These are phyloP conservation scores for Dreissena polymorpha DNA, from an alignment of 1,140 invertebrate species.

Conservation along the genomic window DNA sequence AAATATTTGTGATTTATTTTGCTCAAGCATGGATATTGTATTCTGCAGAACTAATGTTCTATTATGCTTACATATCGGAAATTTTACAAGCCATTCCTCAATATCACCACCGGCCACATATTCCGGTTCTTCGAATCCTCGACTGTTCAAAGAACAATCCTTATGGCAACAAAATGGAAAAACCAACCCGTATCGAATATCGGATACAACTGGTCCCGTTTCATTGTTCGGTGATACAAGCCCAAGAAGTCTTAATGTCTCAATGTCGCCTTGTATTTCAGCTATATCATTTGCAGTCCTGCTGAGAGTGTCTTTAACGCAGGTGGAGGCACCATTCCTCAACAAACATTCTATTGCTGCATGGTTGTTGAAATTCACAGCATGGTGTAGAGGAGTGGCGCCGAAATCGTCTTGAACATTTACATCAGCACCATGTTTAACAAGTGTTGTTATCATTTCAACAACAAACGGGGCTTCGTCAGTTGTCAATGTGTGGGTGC, in stretches of 20 bases:
- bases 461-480: constrained; percentile 3
- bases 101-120: background rate
- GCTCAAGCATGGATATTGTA: background rate
- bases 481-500: background rate
- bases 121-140: constrained; percentile 1
- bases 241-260: background rate
- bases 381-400: too few species aligned
- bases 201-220: background rate
- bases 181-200: constrained; percentile 5
- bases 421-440: too few species aligned
- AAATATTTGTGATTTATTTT: background rate
- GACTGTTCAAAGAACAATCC: too few species aligned
- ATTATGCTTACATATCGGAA: background rate
- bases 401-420: too few species aligned
- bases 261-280: background rate
- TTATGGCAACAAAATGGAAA: background rate
- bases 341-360: background rate
- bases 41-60: background rate
- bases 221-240: too few species aligned
- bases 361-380: too few species aligned
- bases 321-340: background rate
- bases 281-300: background rate
- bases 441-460: background rate
- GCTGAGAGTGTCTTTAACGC: background rate
- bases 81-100: background rate